Conservation (phyloP, 2,888 invertebrate species). For the Hetaerina titia region DNA sequence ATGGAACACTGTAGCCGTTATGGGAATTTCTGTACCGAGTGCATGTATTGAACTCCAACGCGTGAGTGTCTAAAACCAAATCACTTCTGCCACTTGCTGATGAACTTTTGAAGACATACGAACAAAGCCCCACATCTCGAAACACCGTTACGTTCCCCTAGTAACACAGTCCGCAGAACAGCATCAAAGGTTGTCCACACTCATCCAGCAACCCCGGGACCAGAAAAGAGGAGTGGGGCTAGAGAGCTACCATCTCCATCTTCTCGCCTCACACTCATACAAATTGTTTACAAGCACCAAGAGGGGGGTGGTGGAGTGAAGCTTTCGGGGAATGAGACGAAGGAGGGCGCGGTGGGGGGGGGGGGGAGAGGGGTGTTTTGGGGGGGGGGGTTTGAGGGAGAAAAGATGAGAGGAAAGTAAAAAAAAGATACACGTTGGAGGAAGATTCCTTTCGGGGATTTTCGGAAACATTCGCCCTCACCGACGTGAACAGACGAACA, state of each 20-base stretch:
- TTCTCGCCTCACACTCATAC: neutral
- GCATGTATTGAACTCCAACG: too few relatives aligned
- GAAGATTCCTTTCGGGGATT: conserved; percentile 29
- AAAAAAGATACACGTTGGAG: neutral
- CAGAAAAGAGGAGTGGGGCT: neutral
- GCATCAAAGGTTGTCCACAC: conserved; percentile 30
- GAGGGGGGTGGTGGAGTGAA: neutral
- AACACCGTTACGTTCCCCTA: too few relatives aligned
- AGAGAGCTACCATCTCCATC: neutral
- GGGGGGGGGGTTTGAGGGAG: neutral
- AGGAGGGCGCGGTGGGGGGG: too few relatives aligned
- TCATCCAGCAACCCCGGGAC: neutral
- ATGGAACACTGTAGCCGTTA: too few relatives aligned
- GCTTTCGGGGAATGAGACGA: neutral
- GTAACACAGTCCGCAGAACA: neutral
- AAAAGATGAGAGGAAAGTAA: neutral
- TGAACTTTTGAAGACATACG: neutral
- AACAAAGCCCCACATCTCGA: neutral
- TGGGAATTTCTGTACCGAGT: too few relatives aligned
- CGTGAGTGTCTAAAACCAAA: neutral
- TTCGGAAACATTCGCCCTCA: conserved; percentile 38
- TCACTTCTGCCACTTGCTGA: neutral
- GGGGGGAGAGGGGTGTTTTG: neutral
- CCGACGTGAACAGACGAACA: conserved; percentile 9
- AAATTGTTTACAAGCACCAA: conserved; percentile 47